A percentile compares a stretch with the other conserved stretches of the same genome.
Evolutionary conservation across 2,797 vertebrate species (phyloP).

Genomic region (Limnodromus scolopaceus): DNA sequence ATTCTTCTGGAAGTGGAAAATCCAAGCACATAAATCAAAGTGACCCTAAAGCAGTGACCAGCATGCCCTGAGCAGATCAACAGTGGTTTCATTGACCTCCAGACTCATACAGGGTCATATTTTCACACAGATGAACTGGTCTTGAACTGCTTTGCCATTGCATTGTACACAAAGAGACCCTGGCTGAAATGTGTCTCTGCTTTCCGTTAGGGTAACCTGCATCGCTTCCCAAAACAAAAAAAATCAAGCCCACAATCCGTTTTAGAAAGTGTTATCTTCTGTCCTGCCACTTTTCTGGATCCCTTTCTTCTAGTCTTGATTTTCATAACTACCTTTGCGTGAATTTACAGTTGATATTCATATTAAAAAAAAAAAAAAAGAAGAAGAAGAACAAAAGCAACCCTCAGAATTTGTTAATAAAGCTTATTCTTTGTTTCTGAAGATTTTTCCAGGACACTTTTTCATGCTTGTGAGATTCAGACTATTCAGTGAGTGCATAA

Average conservation of each 20-base stretch:
- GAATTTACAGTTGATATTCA: not conserved
- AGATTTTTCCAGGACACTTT: not conserved
- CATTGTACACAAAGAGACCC: slow-evolving; percentile 23
- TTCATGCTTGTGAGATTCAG: not conserved
- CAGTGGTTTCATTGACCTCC: slow-evolving; percentile 62
- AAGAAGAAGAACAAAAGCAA: not conserved
- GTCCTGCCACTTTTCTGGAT: not conserved
- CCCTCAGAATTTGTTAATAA: not conserved
- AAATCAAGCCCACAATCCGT: not conserved
- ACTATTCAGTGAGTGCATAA: not conserved
- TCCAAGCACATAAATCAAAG: slow-evolving; percentile 67
- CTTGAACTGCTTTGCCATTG: slow-evolving; percentile 61
- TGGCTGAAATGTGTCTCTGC: slow-evolving; percentile 31
- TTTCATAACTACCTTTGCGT: not conserved
- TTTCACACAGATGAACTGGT: slow-evolving; percentile 72
- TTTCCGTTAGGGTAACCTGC: slow-evolving; percentile 46
- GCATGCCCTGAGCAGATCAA: slow-evolving; percentile 59
- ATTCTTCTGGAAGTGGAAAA: slow-evolving; percentile 54
- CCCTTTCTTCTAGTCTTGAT: not conserved
- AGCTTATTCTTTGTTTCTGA: not conserved
- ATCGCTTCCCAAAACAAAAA: not conserved
- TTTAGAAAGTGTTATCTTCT: not conserved
- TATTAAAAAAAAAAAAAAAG: not conserved
- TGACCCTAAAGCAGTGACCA: slow-evolving; percentile 60
- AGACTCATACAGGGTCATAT: slow-evolving; percentile 58